Evolutionary conservation across 2,113 vertebrate species (phyloP).

Genomic region (Dasyprocta punctata): DNA sequence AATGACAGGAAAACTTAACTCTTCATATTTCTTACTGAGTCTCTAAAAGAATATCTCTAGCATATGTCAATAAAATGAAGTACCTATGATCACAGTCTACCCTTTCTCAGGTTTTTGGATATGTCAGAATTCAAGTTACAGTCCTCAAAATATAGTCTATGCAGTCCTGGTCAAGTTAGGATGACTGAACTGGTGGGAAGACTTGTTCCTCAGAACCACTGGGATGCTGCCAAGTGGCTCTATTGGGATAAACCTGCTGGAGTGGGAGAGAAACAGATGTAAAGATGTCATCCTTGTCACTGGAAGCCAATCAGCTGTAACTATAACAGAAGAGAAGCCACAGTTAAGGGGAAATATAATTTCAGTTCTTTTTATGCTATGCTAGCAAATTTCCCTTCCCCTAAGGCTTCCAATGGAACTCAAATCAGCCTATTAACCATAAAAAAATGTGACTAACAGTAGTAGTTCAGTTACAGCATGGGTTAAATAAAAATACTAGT

Average conservation of each 20-base stretch:
- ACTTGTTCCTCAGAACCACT: not conserved
- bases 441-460: not conserved
- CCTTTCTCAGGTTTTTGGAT: not conserved
- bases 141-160: not conserved
- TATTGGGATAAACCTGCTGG: not conserved
- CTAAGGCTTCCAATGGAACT: conserved; percentile 20
- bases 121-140: conserved; percentile 21
- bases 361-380: conserved; percentile 21
- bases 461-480: conserved; percentile 6
- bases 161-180: not conserved
- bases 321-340: not conserved
- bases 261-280: not conserved
- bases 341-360: not conserved
- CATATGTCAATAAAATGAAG: conserved; percentile 17
- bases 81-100: not conserved
- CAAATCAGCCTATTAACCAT: conserved; percentile 7
- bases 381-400: conserved; percentile 38
- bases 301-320: not conserved
- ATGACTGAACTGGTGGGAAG: not conserved
- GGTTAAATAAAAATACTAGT: conserved; percentile 17
- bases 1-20: not conserved
- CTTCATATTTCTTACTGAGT: not conserved
- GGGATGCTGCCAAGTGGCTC: not conserved
- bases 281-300: not conserved
- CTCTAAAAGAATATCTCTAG: not conserved